Base-by-base conservation (phyloP, 2,113 vertebrate genomes). In the Chaetura pelagica region DNA sequence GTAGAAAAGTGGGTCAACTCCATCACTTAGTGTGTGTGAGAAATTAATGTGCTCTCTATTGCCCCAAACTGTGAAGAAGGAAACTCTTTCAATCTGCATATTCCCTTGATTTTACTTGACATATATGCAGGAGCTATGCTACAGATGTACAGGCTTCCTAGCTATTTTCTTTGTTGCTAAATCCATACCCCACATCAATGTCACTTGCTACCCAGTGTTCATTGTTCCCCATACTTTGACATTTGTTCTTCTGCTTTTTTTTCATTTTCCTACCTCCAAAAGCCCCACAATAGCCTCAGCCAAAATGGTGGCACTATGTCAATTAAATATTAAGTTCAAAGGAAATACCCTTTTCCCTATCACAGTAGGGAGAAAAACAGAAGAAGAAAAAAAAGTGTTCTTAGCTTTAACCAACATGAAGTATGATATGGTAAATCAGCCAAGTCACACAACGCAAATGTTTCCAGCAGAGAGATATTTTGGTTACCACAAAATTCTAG, bases 381-480 rank as follows among this genome's bases (percentile, higher is more conserved):
- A 12, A 57, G 68, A n/a, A 15, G 8, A 57, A 68, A 12, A 42
- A 42, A 42, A 40, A 2, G 1, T n/a, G 15, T 64, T 80, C 63
- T 64, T 29, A 91, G 44, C 61, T 38, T 68, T 68, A 79, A 79
- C 29, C 44, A 75, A 35, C 1, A 5, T 42, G 48, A 87, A 78
- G 61, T 23, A 75, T 34, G 13, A 34, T 67, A 44, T 5, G 4
- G 40, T 44, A 93, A 72, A 82, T 12, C 29, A 82, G 42, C 49
- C 90, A 94, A 87, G 49, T 90, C 78, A 83, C 54, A 72, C 21
- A 91, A 59, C 32, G 61, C 26, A 61, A 67, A 63, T 1, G 3
- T 82, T 91, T 91, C 66, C 81, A 95, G 40, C 22, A 89, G 32
- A 75, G 32, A 82, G 34, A 44, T 38, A 68, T 73, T 91, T 93